Base-by-base conservation (phyloP, 2,888 invertebrate genomes). In the Teleogryllus oceanicus region DNA sequence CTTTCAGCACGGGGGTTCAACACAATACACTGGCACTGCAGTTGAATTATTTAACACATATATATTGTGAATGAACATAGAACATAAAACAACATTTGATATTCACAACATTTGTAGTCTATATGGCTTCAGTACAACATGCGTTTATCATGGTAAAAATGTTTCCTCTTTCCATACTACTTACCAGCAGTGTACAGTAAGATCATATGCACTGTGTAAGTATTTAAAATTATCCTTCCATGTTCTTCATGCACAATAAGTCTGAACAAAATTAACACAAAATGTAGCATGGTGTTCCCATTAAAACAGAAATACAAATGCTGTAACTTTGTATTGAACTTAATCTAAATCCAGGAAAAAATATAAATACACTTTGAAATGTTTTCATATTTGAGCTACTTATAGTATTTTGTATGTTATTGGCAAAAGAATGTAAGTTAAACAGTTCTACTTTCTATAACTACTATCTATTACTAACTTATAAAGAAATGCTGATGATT, bases 101-200 rank as follows among this genome's bases (percentile, higher is more conserved):
- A 16, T 62, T 18, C 62, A 62, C n/a, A 18, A n/a, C 62, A 18
- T 62, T 37, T 37, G 37, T 62, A 62, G 62, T 62, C 62, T 62
- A 62, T n/a, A 62, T 62, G n/a, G 13, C 62, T 62, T n/a, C 62
- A 62, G 62, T 62, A 62, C 62, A 62, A n/a, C n/a, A 62, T 62
- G 62, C 8, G 37, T 62, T 62, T n/a, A 11, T 62, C n/a, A 62
- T 62, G 62, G 62, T n/a, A 62, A 18, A 62, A n/a, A 62, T 62
- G 13, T 62, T 37, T 37, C 37, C 37, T 37, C 37, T 37, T 37
- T 62, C n/a, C 62, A 62, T 1, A 62, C 62, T 4, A 62, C n/a
- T 18, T 62, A 62, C n/a, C n/a, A 18, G 62, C 62, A 62, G n/a
- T 37, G n/a, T 62, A 62, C 62, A 62, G 62, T 62, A 62, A 62